Evolutionary conservation across 2,888 invertebrate genomes (phyloP), one percentile per base, ranked within the genome.

Genomic region (Periphyllus acericola): DNA sequence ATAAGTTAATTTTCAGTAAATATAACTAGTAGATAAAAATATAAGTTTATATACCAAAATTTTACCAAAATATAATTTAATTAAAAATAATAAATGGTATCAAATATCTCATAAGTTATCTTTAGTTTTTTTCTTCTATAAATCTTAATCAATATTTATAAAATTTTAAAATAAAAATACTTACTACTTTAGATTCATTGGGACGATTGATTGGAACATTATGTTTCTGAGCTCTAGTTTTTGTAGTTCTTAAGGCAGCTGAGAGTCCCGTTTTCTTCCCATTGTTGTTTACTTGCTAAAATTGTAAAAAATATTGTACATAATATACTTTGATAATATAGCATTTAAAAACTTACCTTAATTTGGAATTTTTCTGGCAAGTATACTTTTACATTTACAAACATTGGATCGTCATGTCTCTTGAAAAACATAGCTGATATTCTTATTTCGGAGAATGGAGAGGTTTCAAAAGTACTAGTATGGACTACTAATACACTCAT

Each of bases 381-480:
- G 92, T 97, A 98, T 80, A 95, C 94, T 90, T 95, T 93, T 84
- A 94, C 94, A 91, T 97, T 97, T 90, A 94, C 93, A 91, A 96
- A 95, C 91, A 90, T 90, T 0, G 92, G 91, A 89, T 91, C 91
- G 3, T 93, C 94, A 91, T 95, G 95, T 90, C 95, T 94, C 91
- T 95, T 94, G 92, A 96, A 97, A 93, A 96, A 97, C 96, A 97
- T 97, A 83, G 96, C 94, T 89, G 98, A 97, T 91, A 98, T 95
- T 91, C 96, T 94, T 85, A 96, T 95, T 92, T 97, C 96, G 74
- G 95, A 94, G 14, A 96, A 96, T 92, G 96, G 96, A 91, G 98
- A 97, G 92, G 96, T 93, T 91, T 98, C 97, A 92, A 96, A 97
- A 91, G 95, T 96, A 85, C 95, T 94, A 81, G 97, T 95, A 91